Evolutionary conservation across 2,888 invertebrate species (phyloP).

Genomic region (Tridacna crocea): DNA sequence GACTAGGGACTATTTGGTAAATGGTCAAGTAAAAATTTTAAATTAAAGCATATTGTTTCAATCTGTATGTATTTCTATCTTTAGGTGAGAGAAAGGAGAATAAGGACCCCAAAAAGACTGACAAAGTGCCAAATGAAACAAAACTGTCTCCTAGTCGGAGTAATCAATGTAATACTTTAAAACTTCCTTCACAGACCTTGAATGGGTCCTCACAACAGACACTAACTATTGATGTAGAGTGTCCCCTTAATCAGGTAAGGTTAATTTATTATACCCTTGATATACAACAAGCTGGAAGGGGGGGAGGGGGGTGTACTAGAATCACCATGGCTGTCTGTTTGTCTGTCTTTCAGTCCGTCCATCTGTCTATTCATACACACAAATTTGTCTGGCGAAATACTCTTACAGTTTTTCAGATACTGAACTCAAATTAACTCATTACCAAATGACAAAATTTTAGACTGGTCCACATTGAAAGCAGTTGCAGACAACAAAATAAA

Average conservation of each 20-base stretch:
- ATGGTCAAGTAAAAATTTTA: background rate
- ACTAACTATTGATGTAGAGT: conserved; percentile 25
- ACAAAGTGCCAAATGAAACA: conserved; percentile 23
- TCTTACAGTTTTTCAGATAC: no score
- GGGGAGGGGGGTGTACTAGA: no score
- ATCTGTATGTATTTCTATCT: background rate
- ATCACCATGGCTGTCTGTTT: no score
- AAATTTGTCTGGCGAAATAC: no score
- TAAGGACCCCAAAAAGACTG: conserved; percentile 35
- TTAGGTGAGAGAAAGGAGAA: conserved; percentile 55
- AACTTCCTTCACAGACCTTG: conserved; percentile 23
- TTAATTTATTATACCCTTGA: background rate
- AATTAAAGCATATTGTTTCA: background rate
- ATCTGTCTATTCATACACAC: no score
- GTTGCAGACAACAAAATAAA: no score
- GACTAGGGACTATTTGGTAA: no score
- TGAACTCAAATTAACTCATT: no score
- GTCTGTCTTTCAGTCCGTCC: no score
- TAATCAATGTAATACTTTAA: conserved; percentile 31
- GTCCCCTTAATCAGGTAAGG: conserved; percentile 12
- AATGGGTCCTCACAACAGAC: conserved; percentile 30
- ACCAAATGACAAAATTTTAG: no score
- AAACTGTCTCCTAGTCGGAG: conserved; percentile 30
- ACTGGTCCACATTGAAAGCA: no score
- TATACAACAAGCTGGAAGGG: no score